A percentile compares a stretch with the other conserved stretches of the same genome.
These are phyloP conservation scores for Menidia beryllina DNA, from an alignment of 2,113 vertebrate genomes.

Conservation along the genomic window DNA sequence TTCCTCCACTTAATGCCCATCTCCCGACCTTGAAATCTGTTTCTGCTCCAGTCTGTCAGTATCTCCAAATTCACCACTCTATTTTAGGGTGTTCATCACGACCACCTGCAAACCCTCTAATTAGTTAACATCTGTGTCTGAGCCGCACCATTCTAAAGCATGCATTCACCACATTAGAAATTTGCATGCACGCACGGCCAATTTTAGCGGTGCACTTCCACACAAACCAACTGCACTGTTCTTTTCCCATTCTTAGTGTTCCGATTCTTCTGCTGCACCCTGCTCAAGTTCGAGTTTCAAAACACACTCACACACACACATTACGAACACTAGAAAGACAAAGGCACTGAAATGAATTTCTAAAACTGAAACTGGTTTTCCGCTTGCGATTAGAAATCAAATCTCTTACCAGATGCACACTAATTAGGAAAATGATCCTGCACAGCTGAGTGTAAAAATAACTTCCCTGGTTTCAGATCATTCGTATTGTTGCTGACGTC, in stretches of 20 bases:
- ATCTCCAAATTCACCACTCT: slow-evolving; percentile 66
- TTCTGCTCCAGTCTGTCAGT: slow-evolving; percentile 32
- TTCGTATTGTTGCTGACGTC: slow-evolving; percentile 31
- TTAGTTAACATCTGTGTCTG: slow-evolving; percentile 83
- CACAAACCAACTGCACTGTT: slow-evolving; percentile 34
- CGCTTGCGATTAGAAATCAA: slow-evolving; percentile 64
- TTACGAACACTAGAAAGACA: slow-evolving; percentile 8
- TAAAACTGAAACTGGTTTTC: slow-evolving; percentile 65
- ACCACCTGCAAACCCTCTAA: slow-evolving; percentile 85
- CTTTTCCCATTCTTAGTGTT: slow-evolving; percentile 20
- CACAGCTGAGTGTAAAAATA: slow-evolving; percentile 48
- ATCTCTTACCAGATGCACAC: slow-evolving; percentile 56
- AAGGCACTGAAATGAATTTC: slow-evolving; percentile 35
- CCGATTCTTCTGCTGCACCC: slow-evolving; percentile 36
- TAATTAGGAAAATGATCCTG: slow-evolving; percentile 63
- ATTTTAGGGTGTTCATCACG: slow-evolving; percentile 76
- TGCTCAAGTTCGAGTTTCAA: slow-evolving; percentile 32
- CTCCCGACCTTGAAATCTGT: slow-evolving; percentile 6
- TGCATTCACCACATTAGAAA: slow-evolving; percentile 52
- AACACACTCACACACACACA: slow-evolving; percentile 17
- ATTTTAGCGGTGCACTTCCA: background rate
- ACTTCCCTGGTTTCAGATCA: slow-evolving; percentile 38
- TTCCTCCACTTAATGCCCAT: slow-evolving; percentile 22
- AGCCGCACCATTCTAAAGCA: slow-evolving; percentile 45
- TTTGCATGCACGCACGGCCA: slow-evolving; percentile 6